Base-by-base conservation (phyloP, 2,888 invertebrate species). In the Leptinotarsa haldemani region DNA sequence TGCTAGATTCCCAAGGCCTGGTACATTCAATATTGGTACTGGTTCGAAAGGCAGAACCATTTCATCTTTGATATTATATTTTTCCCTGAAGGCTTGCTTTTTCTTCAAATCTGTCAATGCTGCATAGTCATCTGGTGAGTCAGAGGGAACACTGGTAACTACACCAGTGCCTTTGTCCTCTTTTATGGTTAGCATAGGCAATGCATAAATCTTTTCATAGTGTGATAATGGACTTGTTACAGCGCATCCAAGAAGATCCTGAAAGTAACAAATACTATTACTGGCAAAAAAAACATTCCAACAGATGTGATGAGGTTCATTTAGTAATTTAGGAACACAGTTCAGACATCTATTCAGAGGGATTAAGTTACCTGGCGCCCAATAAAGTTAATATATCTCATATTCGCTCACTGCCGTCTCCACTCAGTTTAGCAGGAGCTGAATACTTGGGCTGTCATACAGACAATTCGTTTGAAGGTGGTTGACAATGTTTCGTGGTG, bases 131-230 rank as follows among this genome's bases (percentile, higher is more conserved):
- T 99, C 99, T 0, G 99, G 99, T 0, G 99, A 95, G 89, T 99
- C 99, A 0, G 99, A 99, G 0, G 98, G 99, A 0, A 99, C 99
- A 80, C 97, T 97, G 0, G 98, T 97, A 0, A 99, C 99, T 50
- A 99, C 92, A 3, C 99, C 99, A 0, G 99, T 99, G 18, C 99
- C 99, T 88, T 99, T 99, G 83, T 98, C 97, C 85, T 97, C 96
- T 86, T 97, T 98, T 82, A 99, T 97, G 0, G 97, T 98, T 69
- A 99, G 87, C 99, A 99, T 99, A 1, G 99, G 99, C 56, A 99
- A 90, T 1, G 97, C 93, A 86, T 98, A 99, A 79, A 99, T 94
- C 74, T 90, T 90, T 70, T 93, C 89, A 85, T 97, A 94, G n/a
- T 88, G 88, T 1, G 97, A 94, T 79, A 98, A 88, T 0, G 99